Evolutionary conservation across 2,113 vertebrate species (phyloP).

Genomic region (Narcine bancroftii): DNA sequence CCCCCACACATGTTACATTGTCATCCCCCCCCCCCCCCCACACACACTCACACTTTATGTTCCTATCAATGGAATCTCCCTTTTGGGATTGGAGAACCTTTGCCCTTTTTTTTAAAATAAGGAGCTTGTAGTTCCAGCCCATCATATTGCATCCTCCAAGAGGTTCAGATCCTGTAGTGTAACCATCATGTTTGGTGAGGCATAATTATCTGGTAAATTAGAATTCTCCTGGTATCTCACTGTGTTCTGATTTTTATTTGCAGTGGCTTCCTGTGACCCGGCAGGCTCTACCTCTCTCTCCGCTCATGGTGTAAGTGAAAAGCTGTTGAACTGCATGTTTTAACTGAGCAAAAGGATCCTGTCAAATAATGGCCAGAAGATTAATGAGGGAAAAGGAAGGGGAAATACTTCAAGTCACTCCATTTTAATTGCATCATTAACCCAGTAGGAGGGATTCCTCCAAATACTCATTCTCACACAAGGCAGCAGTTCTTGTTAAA

Average conservation of each 20-base stretch:
- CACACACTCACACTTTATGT: no score
- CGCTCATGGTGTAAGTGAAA: slow-evolving; percentile 10
- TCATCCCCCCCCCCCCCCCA: no score
- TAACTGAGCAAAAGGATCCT: neutral
- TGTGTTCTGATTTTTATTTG: neutral
- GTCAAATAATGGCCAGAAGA: neutral
- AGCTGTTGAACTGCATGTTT: neutral
- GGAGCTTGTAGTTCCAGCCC: neutral
- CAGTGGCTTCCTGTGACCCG: slow-evolving; percentile 82
- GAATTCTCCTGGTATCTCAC: neutral
- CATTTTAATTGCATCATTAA: neutral
- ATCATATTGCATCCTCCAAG: neutral
- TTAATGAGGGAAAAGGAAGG: neutral
- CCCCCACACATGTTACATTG: no score
- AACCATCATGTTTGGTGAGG: neutral
- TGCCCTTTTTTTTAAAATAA: neutral
- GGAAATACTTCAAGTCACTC: neutral
- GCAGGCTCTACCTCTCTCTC: slow-evolving; percentile 54
- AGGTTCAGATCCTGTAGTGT: neutral
- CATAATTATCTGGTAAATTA: neutral
- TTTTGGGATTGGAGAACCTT: neutral
- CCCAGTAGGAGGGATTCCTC: neutral
- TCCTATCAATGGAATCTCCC: no score
- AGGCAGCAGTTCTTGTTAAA: neutral
- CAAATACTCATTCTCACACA: neutral